Percentiles rank a stretch among this genome's conserved stretches.
Evolutionary conservation across 2,888 invertebrate species (phyloP).

Genomic region (Melanostoma scalare): DNA sequence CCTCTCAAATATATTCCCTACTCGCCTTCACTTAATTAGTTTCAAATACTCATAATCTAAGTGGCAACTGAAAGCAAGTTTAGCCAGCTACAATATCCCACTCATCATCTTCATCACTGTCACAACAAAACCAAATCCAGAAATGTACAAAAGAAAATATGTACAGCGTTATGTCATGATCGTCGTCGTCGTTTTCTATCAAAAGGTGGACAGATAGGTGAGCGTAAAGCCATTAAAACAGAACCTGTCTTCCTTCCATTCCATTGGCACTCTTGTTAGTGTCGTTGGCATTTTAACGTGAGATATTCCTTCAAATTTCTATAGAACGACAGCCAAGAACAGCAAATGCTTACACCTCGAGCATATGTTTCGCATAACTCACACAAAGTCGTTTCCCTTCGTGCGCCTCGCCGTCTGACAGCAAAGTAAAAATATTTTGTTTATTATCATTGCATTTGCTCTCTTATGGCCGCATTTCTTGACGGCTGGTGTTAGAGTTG

Average conservation of each 20-base stretch:
- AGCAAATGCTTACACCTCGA: slow-evolving; percentile 30
- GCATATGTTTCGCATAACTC: slow-evolving; percentile 59
- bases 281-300: slow-evolving; percentile 17
- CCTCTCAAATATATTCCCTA: too few species aligned
- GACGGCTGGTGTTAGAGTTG: neutral
- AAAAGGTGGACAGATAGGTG: slow-evolving; percentile 15
- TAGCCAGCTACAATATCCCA: too few species aligned
- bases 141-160: neutral
- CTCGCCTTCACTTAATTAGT: too few species aligned
- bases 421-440: slow-evolving; percentile 5
- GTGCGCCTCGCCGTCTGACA: neutral
- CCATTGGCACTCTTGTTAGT: slow-evolving; percentile 5
- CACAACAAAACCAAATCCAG: neutral
- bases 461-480: slow-evolving; percentile 11
- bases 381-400: slow-evolving; percentile 23
- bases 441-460: neutral
- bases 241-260: slow-evolving; percentile 54
- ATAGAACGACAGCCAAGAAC: slow-evolving; percentile 4
- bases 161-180: neutral
- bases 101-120: neutral
- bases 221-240: slow-evolving; percentile 29
- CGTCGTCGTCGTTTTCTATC: neutral
- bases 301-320: slow-evolving; percentile 14
- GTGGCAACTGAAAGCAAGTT: too few species aligned
- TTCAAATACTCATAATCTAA: too few species aligned